Base-by-base conservation (phyloP, 92 coral and sea anemone genomes). In the Actinostola sp. region DNA sequence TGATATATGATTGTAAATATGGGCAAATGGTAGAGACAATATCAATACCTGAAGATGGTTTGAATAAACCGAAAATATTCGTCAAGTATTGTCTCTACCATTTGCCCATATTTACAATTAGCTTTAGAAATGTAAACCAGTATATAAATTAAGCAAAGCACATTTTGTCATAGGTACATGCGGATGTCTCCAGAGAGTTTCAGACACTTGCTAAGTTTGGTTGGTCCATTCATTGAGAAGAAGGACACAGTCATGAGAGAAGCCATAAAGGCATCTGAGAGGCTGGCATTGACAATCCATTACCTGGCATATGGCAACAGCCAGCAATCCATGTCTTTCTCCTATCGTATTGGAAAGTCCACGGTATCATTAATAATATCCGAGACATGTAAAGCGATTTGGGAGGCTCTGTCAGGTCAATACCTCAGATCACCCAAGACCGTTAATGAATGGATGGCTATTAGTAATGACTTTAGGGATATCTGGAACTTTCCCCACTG, bases 401-500 rank as follows among this genome's bases (percentile, higher is more conserved):
- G 89, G 78, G 79, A 49, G 55, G 79, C 82, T 31, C 69, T 84
- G 29, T 24, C 41, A 7, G 70, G 73, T 61, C 62, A 58, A 19
- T 75, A 75, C 58, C 39, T 82, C 57, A 82, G 80, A 65, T 62
- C 78, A 59, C 90, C 90, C 3, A 52, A 53, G 60, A 67, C 58
- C n/a, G n/a, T n/a, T n/a, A n/a, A n/a, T n/a, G 82, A 29, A 30
- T 82, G 88, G 88, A 50, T 32, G 36, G 52, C 29, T n/a, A 85
- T 85, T 32, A 43, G 73, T 14, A 57, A 49, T 16, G 70, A 74
- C 34, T 85, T 85, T 69, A 20, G 28, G 19, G 44, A 64, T 11
- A n/a, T 49, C 9, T 86, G 86, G 91, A 80, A 86, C 56, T 74
- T 83, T 23, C 88, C 88, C 10, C 86, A 86, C 51, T 80, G 86